phyloP scores from a whole-genome alignment of 2,113 vertebrate species.

The Halichoeres trimaculatus region DNA sequence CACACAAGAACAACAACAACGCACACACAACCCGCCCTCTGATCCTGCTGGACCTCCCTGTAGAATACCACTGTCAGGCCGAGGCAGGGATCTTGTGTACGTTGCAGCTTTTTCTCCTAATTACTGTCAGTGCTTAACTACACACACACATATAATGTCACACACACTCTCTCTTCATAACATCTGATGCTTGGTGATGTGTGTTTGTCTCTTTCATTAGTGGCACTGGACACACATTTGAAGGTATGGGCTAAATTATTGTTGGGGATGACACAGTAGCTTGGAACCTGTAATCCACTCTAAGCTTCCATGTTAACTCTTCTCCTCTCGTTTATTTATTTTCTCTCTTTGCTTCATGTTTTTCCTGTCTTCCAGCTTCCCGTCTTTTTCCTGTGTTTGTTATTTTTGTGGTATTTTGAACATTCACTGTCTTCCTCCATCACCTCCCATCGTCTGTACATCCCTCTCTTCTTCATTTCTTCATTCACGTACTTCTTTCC shows the following conservation, averaged over 20 bases:
- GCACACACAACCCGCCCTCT: background rate
- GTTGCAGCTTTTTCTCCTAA: slow-evolving; percentile 64
- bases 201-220: background rate
- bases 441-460: background rate
- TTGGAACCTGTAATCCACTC: background rate
- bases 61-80: slow-evolving; percentile 53
- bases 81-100: slow-evolving; percentile 41
- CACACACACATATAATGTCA: slow-evolving; percentile 13
- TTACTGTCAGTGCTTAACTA: slow-evolving; percentile 49
- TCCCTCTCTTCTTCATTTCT: slow-evolving; percentile 17
- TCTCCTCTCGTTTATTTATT: slow-evolving; percentile 14
- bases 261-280: background rate
- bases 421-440: slow-evolving; percentile 11
- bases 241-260: background rate
- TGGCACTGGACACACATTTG: background rate
- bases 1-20: slow-evolving; percentile 10
- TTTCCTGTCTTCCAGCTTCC: slow-evolving; percentile 27
- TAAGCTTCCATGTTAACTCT: background rate
- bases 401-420: slow-evolving; percentile 41
- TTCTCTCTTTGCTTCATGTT: background rate
- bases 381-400: slow-evolving; percentile 29
- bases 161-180: slow-evolving; percentile 1
- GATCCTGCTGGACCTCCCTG: slow-evolving; percentile 49
- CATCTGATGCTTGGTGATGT: background rate
- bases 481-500: slow-evolving; percentile 9